Conservation (phyloP, 2,113 vertebrate species). For the Phasianus colchicus region DNA sequence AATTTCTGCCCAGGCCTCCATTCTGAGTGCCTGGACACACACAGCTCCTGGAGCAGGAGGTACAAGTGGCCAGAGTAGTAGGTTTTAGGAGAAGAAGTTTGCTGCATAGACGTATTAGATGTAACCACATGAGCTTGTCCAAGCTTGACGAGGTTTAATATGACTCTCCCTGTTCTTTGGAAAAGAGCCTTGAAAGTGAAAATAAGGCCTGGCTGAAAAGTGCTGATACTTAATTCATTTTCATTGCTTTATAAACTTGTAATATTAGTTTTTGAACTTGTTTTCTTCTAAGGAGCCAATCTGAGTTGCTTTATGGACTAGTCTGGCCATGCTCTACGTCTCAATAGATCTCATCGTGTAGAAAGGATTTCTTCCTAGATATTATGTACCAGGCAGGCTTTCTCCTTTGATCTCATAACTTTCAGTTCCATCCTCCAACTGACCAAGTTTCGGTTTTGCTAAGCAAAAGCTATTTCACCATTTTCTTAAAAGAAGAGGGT, state of each 20-base stretch:
- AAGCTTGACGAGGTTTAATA: accelerated
- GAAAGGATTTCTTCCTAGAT: neutral
- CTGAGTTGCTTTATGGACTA: neutral
- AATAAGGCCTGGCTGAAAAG: neutral
- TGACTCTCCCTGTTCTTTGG: neutral
- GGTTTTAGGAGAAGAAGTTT: neutral
- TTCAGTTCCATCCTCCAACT: neutral
- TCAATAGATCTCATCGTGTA: neutral
- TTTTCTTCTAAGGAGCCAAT: neutral
- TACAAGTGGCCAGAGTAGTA: neutral
- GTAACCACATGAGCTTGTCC: neutral
- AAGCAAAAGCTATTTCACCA: neutral
- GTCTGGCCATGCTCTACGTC: neutral
- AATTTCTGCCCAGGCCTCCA: neutral
- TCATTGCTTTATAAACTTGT: neutral
- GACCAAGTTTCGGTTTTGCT: neutral
- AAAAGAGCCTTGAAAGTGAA: neutral
- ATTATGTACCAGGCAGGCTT: neutral
- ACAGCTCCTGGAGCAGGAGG: neutral
- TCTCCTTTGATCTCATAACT: neutral
- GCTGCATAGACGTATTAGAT: accelerated
- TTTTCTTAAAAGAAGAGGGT: neutral
- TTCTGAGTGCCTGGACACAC: too few species aligned
- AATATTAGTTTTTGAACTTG: neutral
- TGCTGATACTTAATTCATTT: neutral